Evolutionary conservation across 2,113 vertebrate species (phyloP), one percentile per base, ranked within the genome.

Genomic region (Etia nguti): DNA sequence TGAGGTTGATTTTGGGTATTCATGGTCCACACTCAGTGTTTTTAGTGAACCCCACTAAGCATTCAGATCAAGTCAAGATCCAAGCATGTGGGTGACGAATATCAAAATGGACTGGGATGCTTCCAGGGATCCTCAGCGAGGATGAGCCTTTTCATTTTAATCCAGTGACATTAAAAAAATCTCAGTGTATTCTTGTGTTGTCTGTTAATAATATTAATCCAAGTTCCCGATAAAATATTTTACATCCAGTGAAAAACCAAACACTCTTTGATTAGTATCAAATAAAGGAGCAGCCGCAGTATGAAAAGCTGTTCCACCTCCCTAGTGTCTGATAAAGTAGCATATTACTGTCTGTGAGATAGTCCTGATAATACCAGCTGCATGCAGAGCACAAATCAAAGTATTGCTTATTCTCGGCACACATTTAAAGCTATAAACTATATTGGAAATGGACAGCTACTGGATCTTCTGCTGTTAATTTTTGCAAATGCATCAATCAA

Each of bases 401-500:
- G 88, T 77, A 38, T 79, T 68, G 88, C 85, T 88, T 85, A 87
- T 92, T 94, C 90, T 86, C 43, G 4, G 83, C 90, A 92, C 89
- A 91, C 83, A 86, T 89, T 91, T 82, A 88, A 29, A 80, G 57
- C 48, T 62, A 43, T 56, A 81, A 83, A 86, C 85, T 62, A 80
- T 75, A 89, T 84, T 73, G 68, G 46, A 82, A 85, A 85, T 70
- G 11, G 11, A 48, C 84, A 84, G 80, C 85, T 82, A 57, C 62
- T 8, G 65, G 50, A 87, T 79, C 50, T 81, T 85, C 36, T 70
- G 82, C 83, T 41, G 62, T 13, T 86, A 59, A 90, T 20, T 81
- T 89, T 62, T 79, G 57, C 84, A 83, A 73, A 79, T 65, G 68
- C 41, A 65, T 90, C 83, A 68, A 41, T 50, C 43, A 31, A 82